phyloP scores from a whole-genome alignment of 2,797 vertebrate genomes.

The Bradypodion ventrale region DNA sequence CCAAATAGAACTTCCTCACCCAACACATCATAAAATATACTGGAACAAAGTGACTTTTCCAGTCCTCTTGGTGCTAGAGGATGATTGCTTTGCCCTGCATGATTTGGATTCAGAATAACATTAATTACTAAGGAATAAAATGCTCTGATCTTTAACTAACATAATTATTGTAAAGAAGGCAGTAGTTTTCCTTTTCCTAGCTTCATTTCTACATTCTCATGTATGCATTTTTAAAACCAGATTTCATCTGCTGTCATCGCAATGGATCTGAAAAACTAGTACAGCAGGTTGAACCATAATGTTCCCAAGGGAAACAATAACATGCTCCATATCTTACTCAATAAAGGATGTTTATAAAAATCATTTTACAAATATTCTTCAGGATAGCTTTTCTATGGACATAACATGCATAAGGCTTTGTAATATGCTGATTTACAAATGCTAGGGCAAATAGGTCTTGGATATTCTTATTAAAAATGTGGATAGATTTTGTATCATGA shows the following conservation, averaged over 20 bases:
- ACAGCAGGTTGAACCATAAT: conserved; percentile 36
- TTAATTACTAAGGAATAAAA: conserved; percentile 26
- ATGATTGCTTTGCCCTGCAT: conserved; percentile 3
- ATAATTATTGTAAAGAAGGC: conserved; percentile 44
- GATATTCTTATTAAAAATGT: conserved; percentile 49
- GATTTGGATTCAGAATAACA: background rate
- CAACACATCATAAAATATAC: conserved; percentile 5
- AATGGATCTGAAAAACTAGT: conserved; percentile 22
- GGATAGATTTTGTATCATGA: conserved; percentile 49
- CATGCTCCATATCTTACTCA: conserved; percentile 28
- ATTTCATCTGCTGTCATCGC: conserved; percentile 25
- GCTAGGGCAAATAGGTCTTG: conserved; percentile 38
- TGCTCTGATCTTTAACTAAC: conserved; percentile 17
- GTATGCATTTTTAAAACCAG: background rate
- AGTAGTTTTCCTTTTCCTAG: conserved; percentile 48
- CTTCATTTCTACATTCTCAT: background rate
- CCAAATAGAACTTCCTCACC: conserved; percentile 32
- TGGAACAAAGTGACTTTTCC: conserved; percentile 14
- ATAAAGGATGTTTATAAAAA: conserved; percentile 35
- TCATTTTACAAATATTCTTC: conserved; percentile 41
- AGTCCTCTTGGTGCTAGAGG: conserved; percentile 16
- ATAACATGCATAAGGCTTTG: conserved; percentile 14
- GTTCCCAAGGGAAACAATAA: background rate
- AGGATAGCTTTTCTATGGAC: conserved; percentile 47
- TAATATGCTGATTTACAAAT: conserved; percentile 34